Percentiles rank a stretch among this genome's conserved stretches.
Evolutionary conservation across 2,888 invertebrate genomes (phyloP).

Genomic region (Baronia brevicornis): DNA sequence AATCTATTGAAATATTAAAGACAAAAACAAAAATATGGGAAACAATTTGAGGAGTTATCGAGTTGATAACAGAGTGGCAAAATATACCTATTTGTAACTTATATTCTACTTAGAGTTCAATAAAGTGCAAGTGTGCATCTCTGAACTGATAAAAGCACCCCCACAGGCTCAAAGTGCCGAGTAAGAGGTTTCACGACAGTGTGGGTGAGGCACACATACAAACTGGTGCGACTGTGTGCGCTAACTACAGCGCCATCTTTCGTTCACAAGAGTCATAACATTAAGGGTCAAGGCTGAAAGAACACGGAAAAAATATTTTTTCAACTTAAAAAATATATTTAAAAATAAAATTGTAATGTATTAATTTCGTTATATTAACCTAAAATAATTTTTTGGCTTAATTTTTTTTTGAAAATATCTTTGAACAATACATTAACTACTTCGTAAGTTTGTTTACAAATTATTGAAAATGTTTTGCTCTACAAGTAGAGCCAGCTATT

Average conservation of each 20-base stretch:
- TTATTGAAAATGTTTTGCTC: constrained; percentile 52
- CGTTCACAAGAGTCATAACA: constrained; percentile 37
- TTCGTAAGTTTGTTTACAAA: constrained; percentile 54
- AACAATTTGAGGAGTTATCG: no score
- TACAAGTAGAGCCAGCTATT: constrained; percentile 52
- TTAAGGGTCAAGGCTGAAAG: constrained; percentile 65
- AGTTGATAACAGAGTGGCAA: no score
- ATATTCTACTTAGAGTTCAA: no score
- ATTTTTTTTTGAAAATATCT: constrained; percentile 2
- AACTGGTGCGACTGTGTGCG: constrained; percentile 33
- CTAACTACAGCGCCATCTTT: constrained; percentile 55
- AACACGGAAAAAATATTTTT: constrained; percentile 56
- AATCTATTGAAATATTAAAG: no score
- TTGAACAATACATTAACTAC: constrained; percentile 20
- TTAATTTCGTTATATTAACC: constrained; percentile 8
- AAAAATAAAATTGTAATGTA: constrained; percentile 15
- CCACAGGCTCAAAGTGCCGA: constrained; percentile 26
- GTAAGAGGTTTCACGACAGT: constrained; percentile 25
- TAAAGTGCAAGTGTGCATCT: constrained; percentile 37
- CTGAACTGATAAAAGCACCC: constrained; percentile 34
- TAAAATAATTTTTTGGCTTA: background rate
- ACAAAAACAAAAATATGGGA: no score
- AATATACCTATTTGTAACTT: no score
- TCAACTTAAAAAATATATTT: constrained; percentile 37
- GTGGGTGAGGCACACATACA: constrained; percentile 47